Evolutionary conservation across 2,113 vertebrate genomes (phyloP), one percentile per base, ranked within the genome.

Genomic region (Dipodomys merriami): DNA sequence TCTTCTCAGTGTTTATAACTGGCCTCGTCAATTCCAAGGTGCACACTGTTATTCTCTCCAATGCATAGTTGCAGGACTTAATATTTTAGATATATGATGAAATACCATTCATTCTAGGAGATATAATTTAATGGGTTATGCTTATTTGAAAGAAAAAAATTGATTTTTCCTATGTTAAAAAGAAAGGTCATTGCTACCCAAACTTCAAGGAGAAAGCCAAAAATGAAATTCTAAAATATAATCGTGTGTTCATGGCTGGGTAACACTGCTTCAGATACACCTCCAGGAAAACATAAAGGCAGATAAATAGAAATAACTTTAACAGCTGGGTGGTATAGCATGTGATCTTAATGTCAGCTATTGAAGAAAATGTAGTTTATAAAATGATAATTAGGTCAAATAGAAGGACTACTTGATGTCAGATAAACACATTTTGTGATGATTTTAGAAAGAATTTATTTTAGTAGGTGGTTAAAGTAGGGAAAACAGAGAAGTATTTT

Each of bases 201-300:
- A 49, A 49, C 7, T 49, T 49, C 49, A 83, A 33, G 64, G 20
- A 46, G 27, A 22, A 77, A 60, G 25, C 39, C 16, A 30, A 90
- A 90, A 53, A 12, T 49, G 49, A 49, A 49, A 49, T 49, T 49
- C 49, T 12, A 49, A 90, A 60, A 86, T 79, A 64, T 10, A 69
- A 76, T 68, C 0, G 19, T 72, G 87, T 88, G 6, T 64, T 83
- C 83, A 46, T 16, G 88, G 67, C 71, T 89, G 60, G 11, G 10
- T 78, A 86, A 82, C 23, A 64, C 62, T 46, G 5, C 57, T 81
- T 23, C 8, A 91, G 15, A 49, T 8, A 49, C 33, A 39, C 20
- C 49, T 57, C 29, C 93, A 64, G 83, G 82, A 86, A 93, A 93
- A 30, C 62, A 35, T 68, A 53, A 93, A 73, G 16, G 49, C 39